Evolutionary conservation across 2,113 vertebrate genomes (phyloP).

Genomic region (Ptyas mucosa): DNA sequence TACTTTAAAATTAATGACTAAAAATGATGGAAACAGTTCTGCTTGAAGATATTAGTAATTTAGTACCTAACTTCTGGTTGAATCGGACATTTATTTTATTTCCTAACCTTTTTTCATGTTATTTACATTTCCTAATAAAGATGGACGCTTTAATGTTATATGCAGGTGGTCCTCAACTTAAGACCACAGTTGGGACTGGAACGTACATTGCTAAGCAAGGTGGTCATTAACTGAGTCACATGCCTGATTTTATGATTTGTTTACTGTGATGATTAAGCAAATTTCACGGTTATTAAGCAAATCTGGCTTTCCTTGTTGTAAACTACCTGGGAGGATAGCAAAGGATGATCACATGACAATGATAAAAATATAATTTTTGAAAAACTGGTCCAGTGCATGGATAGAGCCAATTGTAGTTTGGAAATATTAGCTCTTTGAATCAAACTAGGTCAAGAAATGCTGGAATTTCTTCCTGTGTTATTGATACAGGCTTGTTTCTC

Average conservation of each 20-base stretch:
- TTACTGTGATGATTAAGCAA: neutral
- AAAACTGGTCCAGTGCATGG: neutral
- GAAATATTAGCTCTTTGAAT: neutral
- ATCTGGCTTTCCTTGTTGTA: neutral
- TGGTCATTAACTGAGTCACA: neutral
- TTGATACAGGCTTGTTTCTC: neutral
- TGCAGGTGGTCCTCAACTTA: neutral
- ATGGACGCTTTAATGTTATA: neutral
- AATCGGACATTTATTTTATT: neutral
- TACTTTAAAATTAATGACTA: neutral
- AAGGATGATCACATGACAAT: neutral
- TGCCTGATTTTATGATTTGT: neutral
- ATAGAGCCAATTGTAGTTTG: neutral
- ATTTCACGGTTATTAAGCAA: neutral
- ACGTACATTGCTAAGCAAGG: neutral
- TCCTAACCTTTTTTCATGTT: neutral
- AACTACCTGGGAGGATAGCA: neutral
- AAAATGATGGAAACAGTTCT: neutral
- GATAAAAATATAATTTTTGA: neutral
- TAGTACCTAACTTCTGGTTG: neutral
- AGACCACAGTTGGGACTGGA: neutral
- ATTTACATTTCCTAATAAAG: neutral
- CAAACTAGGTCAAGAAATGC: neutral
- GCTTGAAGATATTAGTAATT: neutral
- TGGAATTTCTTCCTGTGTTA: neutral